Evolutionary conservation across 1,140 invertebrate species (phyloP).

Genomic region (Laupala kohalensis): DNA sequence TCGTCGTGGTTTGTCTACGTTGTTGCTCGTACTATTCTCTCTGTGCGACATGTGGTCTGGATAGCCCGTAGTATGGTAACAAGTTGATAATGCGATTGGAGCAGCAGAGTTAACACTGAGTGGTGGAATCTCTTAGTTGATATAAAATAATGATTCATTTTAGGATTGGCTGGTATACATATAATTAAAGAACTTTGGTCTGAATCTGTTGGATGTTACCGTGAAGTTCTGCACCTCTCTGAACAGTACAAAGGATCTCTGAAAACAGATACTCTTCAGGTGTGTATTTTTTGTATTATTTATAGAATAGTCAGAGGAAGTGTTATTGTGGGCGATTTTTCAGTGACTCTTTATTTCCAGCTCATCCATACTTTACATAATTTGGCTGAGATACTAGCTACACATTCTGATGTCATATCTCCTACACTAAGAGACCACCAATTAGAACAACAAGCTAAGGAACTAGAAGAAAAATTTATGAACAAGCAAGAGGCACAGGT

Average conservation of each 20-base stretch:
- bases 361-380: slow-evolving; percentile 58
- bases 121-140: too few relatives aligned
- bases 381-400: slow-evolving; percentile 37
- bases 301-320: neutral
- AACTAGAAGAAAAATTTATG: slow-evolving; percentile 47
- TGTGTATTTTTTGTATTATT: slow-evolving; percentile 5
- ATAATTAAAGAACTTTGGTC: slow-evolving; percentile 40
- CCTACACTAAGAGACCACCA: slow-evolving; percentile 38
- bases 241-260: slow-evolving; percentile 37
- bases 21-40: too few relatives aligned
- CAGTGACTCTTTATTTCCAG: slow-evolving; percentile 22
- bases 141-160: too few relatives aligned
- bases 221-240: slow-evolving; percentile 39
- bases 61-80: too few relatives aligned
- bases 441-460: slow-evolving; percentile 34
- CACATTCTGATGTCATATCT: slow-evolving; percentile 25
- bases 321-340: neutral
- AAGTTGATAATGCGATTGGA: too few relatives aligned
- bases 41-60: too few relatives aligned
- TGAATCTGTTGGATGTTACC: slow-evolving; percentile 45
- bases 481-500: slow-evolving; percentile 24
- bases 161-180: slow-evolving; percentile 42
- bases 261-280: slow-evolving; percentile 41
- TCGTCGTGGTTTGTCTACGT: too few relatives aligned
- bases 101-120: too few relatives aligned